Evolutionary conservation across 2,113 vertebrate species (phyloP).

Genomic region (Halcyon malimbica): DNA sequence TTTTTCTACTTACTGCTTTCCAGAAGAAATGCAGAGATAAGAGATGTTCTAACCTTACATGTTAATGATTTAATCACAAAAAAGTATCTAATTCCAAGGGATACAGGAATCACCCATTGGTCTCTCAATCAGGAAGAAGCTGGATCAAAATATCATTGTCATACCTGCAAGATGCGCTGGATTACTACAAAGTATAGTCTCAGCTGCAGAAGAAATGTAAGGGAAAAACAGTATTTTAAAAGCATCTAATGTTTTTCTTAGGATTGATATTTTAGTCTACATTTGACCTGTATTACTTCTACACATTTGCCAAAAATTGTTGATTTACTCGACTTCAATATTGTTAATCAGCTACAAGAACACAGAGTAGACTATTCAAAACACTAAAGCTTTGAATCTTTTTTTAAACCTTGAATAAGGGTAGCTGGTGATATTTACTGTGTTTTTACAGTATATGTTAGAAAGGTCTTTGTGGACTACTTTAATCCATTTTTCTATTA

Average conservation of each 20-base stretch:
- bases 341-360: not conserved
- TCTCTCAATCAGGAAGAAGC: not conserved
- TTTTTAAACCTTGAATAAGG: not conserved
- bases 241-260: not conserved
- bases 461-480: constrained; percentile 11
- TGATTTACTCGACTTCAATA: not conserved
- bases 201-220: not conserved
- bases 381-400: not conserved
- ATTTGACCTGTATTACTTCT: not conserved
- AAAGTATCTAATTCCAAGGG: not conserved
- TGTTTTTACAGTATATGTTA: constrained; percentile 27
- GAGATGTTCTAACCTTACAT: not conserved
- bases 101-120: not conserved
- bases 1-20: not conserved
- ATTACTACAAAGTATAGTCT: not conserved
- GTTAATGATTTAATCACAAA: not conserved
- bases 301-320: not conserved
- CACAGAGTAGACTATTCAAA: not conserved
- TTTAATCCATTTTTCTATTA: constrained; percentile 51
- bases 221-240: not conserved
- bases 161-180: not conserved
- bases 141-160: not conserved
- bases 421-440: constrained; percentile 41
- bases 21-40: not conserved
- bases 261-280: not conserved